phyloP scores from a whole-genome alignment of 2,888 invertebrate species.

The Diachrysia chrysitis region DNA sequence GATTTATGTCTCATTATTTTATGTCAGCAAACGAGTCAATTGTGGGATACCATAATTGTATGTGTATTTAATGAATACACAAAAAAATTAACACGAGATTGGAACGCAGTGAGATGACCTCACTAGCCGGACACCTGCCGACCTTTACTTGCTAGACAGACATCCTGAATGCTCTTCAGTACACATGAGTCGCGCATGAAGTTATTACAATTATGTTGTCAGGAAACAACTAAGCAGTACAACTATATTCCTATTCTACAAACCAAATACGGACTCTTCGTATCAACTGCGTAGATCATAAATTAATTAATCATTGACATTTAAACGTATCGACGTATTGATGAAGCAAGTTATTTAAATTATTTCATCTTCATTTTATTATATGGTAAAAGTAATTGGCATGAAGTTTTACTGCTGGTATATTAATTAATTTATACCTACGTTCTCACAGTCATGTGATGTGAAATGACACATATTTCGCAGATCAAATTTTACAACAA shows the following conservation, averaged over 20 bases:
- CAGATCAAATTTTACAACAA: too few species aligned
- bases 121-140: constrained; percentile 76
- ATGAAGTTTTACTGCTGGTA: neutral
- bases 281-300: constrained; percentile 22
- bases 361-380: neutral
- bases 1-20: too few species aligned
- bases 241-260: constrained; percentile 20
- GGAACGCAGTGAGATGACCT: constrained; percentile 74
- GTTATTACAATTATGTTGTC: constrained; percentile 39
- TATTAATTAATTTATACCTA: constrained; percentile 6
- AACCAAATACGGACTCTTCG: constrained; percentile 29
- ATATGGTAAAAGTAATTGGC: neutral
- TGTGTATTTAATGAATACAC: constrained; percentile 39
- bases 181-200: constrained; percentile 40
- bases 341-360: neutral
- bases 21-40: constrained; percentile 8
- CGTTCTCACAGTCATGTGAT: neutral
- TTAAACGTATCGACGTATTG: constrained; percentile 18
- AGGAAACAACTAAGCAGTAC: constrained; percentile 41
- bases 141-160: constrained; percentile 72
- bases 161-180: constrained; percentile 72
- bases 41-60: constrained; percentile 19
- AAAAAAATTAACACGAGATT: constrained; percentile 56
- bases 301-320: constrained; percentile 35
- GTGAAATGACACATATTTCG: neutral